phyloP scores from a whole-genome alignment of 2,888 invertebrate genomes.

The Drosophila peninsularis region DNA sequence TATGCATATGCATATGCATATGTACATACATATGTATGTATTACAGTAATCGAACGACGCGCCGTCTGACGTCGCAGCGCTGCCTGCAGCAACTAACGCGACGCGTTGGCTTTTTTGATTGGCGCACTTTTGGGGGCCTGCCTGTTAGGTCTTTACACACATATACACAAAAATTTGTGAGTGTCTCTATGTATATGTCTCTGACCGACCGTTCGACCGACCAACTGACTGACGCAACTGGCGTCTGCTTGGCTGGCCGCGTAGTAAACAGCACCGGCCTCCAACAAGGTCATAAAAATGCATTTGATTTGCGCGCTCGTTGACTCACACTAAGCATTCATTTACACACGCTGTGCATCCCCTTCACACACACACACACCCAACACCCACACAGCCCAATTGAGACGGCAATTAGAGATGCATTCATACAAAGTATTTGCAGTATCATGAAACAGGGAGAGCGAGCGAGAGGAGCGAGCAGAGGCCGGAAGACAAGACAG shows the following conservation, averaged over 20 bases:
- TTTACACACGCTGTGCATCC: conserved; percentile 6
- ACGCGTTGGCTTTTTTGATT: conserved; percentile 37
- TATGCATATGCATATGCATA: not conserved
- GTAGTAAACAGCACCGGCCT: conserved; percentile 27
- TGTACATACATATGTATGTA: not conserved
- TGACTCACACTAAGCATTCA: conserved; percentile 27
- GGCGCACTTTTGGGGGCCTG: conserved; percentile 59
- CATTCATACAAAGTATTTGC: conserved; percentile 38
- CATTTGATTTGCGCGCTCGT: conserved; percentile 25
- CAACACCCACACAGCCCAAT: conserved; percentile 18
- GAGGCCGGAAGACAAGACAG: not conserved
- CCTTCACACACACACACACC: not conserved
- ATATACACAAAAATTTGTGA: not conserved
- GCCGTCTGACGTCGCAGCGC: not conserved
- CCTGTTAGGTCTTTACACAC: conserved; percentile 19
- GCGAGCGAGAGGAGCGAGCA: not conserved
- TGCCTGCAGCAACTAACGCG: conserved; percentile 32
- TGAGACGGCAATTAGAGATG: conserved; percentile 46
- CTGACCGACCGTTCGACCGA: conserved; percentile 7
- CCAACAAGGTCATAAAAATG: conserved; percentile 48
- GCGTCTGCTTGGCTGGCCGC: conserved; percentile 26
- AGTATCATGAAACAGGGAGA: conserved; percentile 9
- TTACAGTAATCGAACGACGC: not conserved
- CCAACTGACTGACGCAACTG: conserved; percentile 11
- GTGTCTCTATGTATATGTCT: conserved; percentile 1